Evolutionary conservation across 2,888 invertebrate genomes (phyloP), one percentile per base, ranked within the genome.

Genomic region (Plebejus argus): DNA sequence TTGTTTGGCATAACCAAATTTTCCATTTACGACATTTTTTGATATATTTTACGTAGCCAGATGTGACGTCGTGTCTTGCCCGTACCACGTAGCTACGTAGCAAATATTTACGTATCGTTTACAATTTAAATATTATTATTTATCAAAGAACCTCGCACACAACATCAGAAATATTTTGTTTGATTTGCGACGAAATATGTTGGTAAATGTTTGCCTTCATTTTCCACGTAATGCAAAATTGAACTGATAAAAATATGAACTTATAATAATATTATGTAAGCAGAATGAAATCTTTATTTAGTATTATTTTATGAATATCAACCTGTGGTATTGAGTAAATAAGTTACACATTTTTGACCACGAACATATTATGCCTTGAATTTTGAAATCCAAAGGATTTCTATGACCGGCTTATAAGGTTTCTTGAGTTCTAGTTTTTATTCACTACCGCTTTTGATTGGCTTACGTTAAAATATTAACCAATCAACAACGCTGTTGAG

Each of bases 51-150:
- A 39, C 45, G 35, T 72, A 72, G n/a, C 39, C 45, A 72, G 39
- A 39, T 23, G 45, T 72, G 39, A 72, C 20, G 39, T 71, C 18
- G 39, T 6, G 20, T n/a, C 28, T 70, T 70, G 33, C 35, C 6
- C n/a, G 20, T 39, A 4, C 18, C 15, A n/a, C 71, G 71, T 33
- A 71, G 39, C 56, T 18, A 56, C 56, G 6, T 56, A 58, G 10
- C 58, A 20, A 72, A 72, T 72, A 23, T 72, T 72, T 33, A 39
- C 45, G 71, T 45, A 72, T 39, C n/a, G 12, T 45, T 45, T 45
- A 72, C n/a, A 72, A 72, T 72, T 72, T 72, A 72, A 45, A 72
- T 72, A 72, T 72, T 39, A 45, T 72, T 39, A 7, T 39, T 10
- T 45, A 72, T 72, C 45, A 72, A 72, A 72, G 71, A 72, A 72